These are phyloP conservation scores for Grus americana DNA, from an alignment of 2,113 vertebrate genomes.

Conservation along the genomic window DNA sequence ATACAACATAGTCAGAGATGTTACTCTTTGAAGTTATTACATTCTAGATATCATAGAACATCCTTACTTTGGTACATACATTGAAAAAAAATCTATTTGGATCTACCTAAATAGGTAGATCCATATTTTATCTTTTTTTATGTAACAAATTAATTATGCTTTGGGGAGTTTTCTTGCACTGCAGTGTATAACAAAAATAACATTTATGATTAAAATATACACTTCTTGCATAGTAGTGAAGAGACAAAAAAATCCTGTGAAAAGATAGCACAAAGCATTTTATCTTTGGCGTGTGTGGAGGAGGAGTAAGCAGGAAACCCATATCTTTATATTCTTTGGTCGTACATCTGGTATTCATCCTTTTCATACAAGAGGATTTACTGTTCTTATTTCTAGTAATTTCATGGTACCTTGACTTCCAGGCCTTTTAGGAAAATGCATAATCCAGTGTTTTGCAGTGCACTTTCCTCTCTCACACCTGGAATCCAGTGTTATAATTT, in stretches of 20 bases:
- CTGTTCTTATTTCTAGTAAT: background rate
- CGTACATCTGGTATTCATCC: background rate
- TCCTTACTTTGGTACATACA: background rate
- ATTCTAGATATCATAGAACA: background rate
- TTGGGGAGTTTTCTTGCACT: background rate
- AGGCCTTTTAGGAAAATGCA: background rate
- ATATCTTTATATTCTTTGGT: background rate
- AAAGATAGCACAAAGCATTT: background rate
- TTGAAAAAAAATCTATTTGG: background rate
- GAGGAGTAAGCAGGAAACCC: background rate
- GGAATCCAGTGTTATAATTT: background rate
- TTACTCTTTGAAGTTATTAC: background rate
- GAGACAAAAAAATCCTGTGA: background rate
- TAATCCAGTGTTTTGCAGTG: background rate
- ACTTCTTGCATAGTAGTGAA: background rate
- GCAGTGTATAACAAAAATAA: background rate
- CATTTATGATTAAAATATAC: background rate
- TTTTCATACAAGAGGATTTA: background rate
- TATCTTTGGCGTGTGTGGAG: background rate
- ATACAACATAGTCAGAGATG: background rate
- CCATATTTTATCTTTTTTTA: background rate
- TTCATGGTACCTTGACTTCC: background rate
- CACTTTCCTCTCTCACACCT: background rate
- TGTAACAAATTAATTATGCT: background rate
- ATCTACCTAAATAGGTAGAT: background rate